These are phyloP conservation scores for Aculops lycopersici DNA, from an alignment of 1,140 invertebrate genomes.

Conservation along the genomic window DNA sequence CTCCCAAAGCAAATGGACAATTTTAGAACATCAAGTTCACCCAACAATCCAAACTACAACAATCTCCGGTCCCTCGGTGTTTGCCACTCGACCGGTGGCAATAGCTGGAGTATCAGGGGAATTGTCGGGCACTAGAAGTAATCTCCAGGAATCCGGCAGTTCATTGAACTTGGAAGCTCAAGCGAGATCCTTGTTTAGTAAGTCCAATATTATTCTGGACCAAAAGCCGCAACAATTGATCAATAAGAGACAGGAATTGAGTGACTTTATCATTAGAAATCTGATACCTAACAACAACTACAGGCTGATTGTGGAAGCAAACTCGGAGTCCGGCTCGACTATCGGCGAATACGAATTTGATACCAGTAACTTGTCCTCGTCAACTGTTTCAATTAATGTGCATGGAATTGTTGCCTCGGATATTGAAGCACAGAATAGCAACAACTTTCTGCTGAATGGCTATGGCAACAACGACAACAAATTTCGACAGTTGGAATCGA, in stretches of 20 bases:
- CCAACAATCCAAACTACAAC: not conserved
- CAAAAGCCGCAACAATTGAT: not conserved
- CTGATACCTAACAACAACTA: not conserved
- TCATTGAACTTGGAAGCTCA: not conserved
- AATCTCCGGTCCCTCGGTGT: not conserved
- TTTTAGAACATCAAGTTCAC: not conserved
- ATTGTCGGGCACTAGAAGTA: not conserved
- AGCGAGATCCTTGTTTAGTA: too few species aligned
- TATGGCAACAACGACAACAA: too few species aligned
- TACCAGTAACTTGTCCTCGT: not conserved
- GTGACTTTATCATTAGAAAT: not conserved
- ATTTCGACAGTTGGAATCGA: too few species aligned
- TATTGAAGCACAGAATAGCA: too few species aligned
- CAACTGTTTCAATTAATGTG: too few species aligned
- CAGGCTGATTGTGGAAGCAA: not conserved
- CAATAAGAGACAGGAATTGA: not conserved
- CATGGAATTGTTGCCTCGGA: too few species aligned
- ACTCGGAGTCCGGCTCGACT: not conserved
- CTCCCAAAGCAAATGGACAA: slow-evolving; percentile 24
- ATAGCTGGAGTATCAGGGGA: not conserved
- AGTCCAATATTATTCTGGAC: not conserved
- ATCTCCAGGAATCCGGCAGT: not conserved
- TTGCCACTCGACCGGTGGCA: not conserved
- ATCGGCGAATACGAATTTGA: not conserved
- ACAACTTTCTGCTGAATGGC: too few species aligned